phyloP scores from a whole-genome alignment of 64 coral and sea anemone genomes.

The Montipora capricornis region DNA sequence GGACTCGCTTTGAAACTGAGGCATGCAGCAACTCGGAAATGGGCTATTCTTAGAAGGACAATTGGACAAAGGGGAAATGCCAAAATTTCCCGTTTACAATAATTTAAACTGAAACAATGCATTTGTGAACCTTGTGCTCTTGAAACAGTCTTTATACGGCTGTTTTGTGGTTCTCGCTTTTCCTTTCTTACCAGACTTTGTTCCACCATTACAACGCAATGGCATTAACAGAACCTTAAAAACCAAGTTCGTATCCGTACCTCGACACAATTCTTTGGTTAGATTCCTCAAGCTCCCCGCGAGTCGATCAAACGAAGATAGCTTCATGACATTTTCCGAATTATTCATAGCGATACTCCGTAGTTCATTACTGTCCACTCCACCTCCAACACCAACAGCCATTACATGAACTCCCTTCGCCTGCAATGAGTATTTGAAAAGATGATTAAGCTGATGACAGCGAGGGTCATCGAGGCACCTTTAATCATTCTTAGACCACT shows the following conservation, averaged over 20 bases:
- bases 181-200: background rate
- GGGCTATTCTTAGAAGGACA: too few relatives aligned
- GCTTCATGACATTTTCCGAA: constrained; percentile 34
- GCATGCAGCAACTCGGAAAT: too few relatives aligned
- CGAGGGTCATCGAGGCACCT: background rate
- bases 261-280: constrained; percentile 51
- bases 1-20: too few relatives aligned
- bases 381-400: constrained; percentile 46
- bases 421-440: constrained; percentile 5
- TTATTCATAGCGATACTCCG: constrained; percentile 17
- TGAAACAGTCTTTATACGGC: too few relatives aligned
- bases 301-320: constrained; percentile 14
- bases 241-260: background rate
- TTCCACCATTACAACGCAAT: too few relatives aligned
- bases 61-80: too few relatives aligned
- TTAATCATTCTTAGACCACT: too few relatives aligned
- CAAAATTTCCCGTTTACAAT: too few relatives aligned
- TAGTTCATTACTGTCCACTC: constrained; percentile 19
- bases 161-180: too few relatives aligned
- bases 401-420: constrained; percentile 36
- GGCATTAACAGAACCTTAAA: background rate
- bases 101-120: too few relatives aligned
- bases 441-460: background rate
- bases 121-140: too few relatives aligned
- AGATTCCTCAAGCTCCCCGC: constrained; percentile 6